Conservation (phyloP, 2,888 invertebrate genomes). For the Tigriopus californicus region DNA sequence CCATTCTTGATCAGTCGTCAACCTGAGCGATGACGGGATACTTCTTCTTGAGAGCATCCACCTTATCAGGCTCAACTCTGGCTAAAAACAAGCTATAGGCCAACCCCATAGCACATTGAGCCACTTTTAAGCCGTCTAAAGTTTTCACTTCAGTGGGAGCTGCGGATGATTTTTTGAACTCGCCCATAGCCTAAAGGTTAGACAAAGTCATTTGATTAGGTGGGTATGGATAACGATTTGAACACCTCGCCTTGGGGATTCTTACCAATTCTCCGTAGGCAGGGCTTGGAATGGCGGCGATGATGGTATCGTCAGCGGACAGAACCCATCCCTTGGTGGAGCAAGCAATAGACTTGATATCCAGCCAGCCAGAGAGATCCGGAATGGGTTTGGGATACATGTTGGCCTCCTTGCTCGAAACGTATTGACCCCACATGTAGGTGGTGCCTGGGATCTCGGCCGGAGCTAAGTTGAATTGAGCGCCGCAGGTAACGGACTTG, state of each 20-base stretch:
- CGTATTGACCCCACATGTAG: slow-evolving; percentile 75
- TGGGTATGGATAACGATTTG: background rate
- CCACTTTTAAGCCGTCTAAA: slow-evolving; percentile 33
- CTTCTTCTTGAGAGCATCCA: too few species aligned
- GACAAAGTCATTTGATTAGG: background rate
- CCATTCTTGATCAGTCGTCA: too few species aligned
- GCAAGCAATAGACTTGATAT: slow-evolving; percentile 61
- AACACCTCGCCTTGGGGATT: background rate
- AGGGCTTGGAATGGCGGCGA: slow-evolving; percentile 84
- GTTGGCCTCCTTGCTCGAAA: slow-evolving; percentile 79
- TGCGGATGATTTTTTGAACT: slow-evolving; percentile 66
- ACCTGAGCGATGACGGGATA: too few species aligned
- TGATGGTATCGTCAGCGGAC: slow-evolving; percentile 71
- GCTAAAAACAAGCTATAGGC: slow-evolving; percentile 9
- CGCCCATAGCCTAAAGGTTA: slow-evolving; percentile 54
- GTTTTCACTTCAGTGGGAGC: slow-evolving; percentile 61
- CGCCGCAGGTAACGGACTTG: slow-evolving; percentile 53
- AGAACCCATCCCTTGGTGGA: slow-evolving; percentile 50
- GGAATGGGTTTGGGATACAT: slow-evolving; percentile 92
- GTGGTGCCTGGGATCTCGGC: slow-evolving; percentile 49
- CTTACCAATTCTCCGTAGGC: slow-evolving; percentile 74
- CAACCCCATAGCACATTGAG: background rate
- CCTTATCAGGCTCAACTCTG: background rate
- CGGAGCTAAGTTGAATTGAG: slow-evolving; percentile 64
- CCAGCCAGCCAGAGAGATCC: slow-evolving; percentile 72